Conservation (phyloP, 2,113 vertebrate species). For the Halcyon senegalensis region DNA sequence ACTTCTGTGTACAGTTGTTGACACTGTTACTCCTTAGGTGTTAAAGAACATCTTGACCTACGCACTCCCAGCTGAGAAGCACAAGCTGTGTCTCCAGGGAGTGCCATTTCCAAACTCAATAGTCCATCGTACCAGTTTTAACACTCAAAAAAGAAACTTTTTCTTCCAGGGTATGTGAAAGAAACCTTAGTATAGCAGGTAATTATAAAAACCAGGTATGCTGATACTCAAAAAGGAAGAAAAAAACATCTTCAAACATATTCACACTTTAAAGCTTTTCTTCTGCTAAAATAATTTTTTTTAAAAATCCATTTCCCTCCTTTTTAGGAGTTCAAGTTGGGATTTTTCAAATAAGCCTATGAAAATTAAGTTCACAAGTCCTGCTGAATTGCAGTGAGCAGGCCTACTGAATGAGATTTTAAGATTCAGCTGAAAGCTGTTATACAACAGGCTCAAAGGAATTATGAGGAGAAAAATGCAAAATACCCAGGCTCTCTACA, state of each 20-base stretch:
- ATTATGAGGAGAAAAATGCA: neutral
- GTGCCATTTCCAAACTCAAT: neutral
- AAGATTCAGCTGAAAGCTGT: neutral
- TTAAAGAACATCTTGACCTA: neutral
- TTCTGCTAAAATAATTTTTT: neutral
- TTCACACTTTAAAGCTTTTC: neutral
- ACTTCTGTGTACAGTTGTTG: neutral
- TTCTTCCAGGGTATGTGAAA: neutral
- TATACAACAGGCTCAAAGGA: neutral
- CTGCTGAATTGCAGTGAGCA: neutral
- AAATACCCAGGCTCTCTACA: neutral
- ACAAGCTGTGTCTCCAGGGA: neutral
- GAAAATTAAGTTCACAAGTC: neutral
- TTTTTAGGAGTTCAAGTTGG: neutral
- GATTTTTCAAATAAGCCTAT: neutral
- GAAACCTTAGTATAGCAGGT: neutral
- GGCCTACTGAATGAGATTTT: neutral
- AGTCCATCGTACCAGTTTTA: neutral
- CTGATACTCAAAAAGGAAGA: neutral
- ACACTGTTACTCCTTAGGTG: neutral
- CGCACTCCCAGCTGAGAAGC: neutral
- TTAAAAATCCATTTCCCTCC: fast-evolving
- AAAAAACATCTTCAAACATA: neutral
- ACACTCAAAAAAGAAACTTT: neutral
- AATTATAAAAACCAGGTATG: neutral